Base-by-base conservation (phyloP, 30 jellyfish, hydroid and myxozoan species). In the Aurelia sp. region DNA sequence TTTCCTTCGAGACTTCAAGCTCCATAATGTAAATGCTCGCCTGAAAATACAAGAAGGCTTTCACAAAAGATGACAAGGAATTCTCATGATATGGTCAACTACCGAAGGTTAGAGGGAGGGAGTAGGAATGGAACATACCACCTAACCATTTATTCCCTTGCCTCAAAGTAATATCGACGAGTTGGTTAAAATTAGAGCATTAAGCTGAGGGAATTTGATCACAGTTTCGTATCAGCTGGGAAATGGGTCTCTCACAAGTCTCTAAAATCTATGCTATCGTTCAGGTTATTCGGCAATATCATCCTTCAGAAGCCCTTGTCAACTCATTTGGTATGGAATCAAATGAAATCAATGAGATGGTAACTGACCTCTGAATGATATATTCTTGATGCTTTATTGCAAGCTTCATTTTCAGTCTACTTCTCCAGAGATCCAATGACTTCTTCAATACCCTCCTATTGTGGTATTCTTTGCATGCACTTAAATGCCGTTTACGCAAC, bases 381-480 rank as follows among this genome's bases (percentile, higher is more conserved):
- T 20, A 17, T 11, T 59, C 72, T 5, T 47, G 20, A 18, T 47
- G 72, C 75, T 69, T 68, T 3, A 33, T 37, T 1, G 85, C 61
- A 2, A 55, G 35, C 58, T 53, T 82, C 52, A 69, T 21, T 57
- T 58, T 52, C 35, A 82, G 62, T n/a, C 41, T 62, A 18, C 0
- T 15, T 62, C 79, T 82, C 92, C 92, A 82, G 0, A 31, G 41
- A 13, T 60, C 79, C 59, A 82, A 48, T 7, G 79, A 13, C n/a
- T 23, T 41, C 47, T 48, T 69, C 78, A 82, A 2, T 17, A 69
- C 8, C 4, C 74, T 27, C 37, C 92, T 30, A 58, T 72, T 69
- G 85, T 58, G 79, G 61, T 82, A 82, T 62, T 82, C 92, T 62
- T 82, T 82, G 76, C 92, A 69, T 9, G 92, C 81, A 57, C 92